Evolutionary conservation across 2,113 vertebrate genomes (phyloP).

Genomic region (Chrysochloris asiatica): DNA sequence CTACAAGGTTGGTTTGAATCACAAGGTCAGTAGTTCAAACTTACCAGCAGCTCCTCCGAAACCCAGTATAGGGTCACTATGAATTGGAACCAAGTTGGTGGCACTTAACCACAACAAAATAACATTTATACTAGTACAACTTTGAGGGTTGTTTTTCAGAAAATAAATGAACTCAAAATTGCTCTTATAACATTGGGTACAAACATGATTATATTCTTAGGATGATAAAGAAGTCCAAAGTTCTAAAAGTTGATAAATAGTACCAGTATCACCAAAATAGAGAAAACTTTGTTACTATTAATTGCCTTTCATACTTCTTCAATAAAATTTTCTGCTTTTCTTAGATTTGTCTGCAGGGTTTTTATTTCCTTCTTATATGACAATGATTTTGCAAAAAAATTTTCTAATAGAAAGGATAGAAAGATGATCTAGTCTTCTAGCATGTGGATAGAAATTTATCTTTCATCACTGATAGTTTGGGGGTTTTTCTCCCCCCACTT

Average conservation of each 20-base stretch:
- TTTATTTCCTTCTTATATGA: neutral
- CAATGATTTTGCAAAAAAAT: neutral
- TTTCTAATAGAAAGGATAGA: neutral
- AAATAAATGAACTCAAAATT: neutral
- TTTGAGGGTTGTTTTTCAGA: neutral
- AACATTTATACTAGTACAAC: too few relatives aligned
- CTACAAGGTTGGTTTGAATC: too few relatives aligned
- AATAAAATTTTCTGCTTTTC: neutral
- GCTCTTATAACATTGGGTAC: neutral
- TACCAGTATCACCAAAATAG: neutral
- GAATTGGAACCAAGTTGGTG: too few relatives aligned
- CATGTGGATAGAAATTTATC: neutral
- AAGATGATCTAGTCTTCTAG: neutral
- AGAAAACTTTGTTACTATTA: neutral
- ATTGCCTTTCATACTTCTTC: neutral
- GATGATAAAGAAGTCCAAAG: neutral
- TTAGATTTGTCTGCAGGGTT: neutral
- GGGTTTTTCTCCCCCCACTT: neutral
- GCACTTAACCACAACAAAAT: too few relatives aligned
- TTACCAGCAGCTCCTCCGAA: too few relatives aligned
- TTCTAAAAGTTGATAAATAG: neutral
- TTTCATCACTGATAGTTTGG: neutral
- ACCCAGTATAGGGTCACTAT: too few relatives aligned
- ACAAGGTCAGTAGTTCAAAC: too few relatives aligned
- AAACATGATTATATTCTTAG: neutral